Conservation (phyloP, 2,888 invertebrate genomes). For the Caenorhabditis sp. region DNA sequence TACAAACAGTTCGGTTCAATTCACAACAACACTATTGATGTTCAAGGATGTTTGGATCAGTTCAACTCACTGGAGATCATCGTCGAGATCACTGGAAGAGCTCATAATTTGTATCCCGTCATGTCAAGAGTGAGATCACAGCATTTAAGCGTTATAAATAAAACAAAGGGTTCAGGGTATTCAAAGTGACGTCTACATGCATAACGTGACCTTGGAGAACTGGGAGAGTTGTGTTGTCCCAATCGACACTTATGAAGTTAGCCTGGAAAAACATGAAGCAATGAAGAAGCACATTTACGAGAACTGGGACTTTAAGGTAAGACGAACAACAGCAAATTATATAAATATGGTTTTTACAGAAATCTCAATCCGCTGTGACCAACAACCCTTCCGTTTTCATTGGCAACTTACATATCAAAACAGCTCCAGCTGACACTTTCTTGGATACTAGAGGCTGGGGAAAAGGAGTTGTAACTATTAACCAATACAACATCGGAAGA, state of each 20-base stretch:
- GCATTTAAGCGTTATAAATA: background rate
- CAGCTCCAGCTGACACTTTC: conserved; percentile 69
- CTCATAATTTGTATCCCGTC: conserved; percentile 44
- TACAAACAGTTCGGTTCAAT: conserved; percentile 46
- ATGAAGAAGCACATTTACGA: conserved; percentile 16
- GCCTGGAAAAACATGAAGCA: conserved; percentile 37
- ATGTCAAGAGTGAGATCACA: conserved; percentile 41
- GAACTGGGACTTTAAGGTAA: conserved; percentile 6
- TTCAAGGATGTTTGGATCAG: conserved; percentile 56
- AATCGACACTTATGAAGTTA: conserved; percentile 51
- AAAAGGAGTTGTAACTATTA: conserved; percentile 85
- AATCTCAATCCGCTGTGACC: conserved; percentile 4
- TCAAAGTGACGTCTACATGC: conserved; percentile 54
- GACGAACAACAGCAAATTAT: background rate
- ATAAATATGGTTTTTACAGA: background rate
- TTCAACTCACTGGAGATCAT: conserved; percentile 58
- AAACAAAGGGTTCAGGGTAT: conserved; percentile 25
- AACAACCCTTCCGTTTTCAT: conserved; percentile 54
- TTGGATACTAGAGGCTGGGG: conserved; percentile 74
- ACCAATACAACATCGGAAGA: conserved; percentile 85
- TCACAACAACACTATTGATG: conserved; percentile 60
- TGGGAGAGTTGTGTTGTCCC: conserved; percentile 62
- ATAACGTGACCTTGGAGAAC: conserved; percentile 53
- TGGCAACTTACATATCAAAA: conserved; percentile 53
- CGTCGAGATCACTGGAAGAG: conserved; percentile 57